Evolutionary conservation across 1,140 invertebrate species (phyloP), one percentile per base, ranked within the genome.

Genomic region (Watersipora subatra): DNA sequence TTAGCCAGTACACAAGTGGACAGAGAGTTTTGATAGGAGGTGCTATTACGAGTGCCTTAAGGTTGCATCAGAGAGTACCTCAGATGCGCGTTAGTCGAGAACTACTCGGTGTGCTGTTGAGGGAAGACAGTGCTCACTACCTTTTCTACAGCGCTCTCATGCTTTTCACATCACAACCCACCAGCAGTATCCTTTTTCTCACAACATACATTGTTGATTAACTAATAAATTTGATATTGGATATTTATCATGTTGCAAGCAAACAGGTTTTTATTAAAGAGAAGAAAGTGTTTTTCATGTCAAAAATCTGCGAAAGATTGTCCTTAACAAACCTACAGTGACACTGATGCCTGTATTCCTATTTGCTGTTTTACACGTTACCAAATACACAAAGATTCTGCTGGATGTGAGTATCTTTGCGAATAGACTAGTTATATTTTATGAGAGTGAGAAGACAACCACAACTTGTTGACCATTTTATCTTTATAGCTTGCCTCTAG

Each of bases 111-210:
- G 78, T 83, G 3, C 77, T 98, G 64, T 83, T 96, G 67, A 72
- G 87, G 56, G 95, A 98, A 80, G 95, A 98, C 82, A 94, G 92
- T 65, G 93, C 90, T 70, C 95, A 99, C 78, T 97, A 99, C 77
- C 83, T 98, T 63, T 86, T 97, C 77, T 99, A 90, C 79, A 91
- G 91, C 17, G 17, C 22, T 15, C 78, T 96, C 59, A 92, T 97
- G 71, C 97, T 97, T 77, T 83, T 96, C 68, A 93, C 90, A 78
- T 88, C 7, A 7, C 22, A 28, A 63, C 92, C 93, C 27, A 86
- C 93, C 61, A 87, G 92, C 69, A 83, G 89, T 93, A 91, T 89
- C 78, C 80, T 83, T 59, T 59, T 59, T 12, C 27, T 24, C 7
- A 24, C 58, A 55, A 15, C n/a, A n/a, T n/a, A n/a, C n/a, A n/a